Evolutionary conservation across 2,888 invertebrate species (phyloP).

Genomic region (Epicampocera succincta): DNA sequence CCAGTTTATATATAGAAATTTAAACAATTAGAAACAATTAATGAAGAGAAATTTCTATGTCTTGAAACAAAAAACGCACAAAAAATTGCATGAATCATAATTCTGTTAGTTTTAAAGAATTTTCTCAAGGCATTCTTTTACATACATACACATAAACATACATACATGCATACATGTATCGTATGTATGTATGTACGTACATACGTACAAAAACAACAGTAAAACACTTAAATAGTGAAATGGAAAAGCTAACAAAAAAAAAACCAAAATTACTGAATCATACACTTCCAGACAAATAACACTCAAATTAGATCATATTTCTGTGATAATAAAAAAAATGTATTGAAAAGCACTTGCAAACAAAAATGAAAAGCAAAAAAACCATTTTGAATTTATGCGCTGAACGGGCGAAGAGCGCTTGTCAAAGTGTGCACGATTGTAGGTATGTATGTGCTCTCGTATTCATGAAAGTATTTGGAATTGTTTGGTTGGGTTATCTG

Average conservation of each 20-base stretch:
- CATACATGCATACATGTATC: not conserved
- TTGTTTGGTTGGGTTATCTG: not conserved
- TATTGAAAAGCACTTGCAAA: conserved; percentile 8
- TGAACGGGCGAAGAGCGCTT: not conserved
- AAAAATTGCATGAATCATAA: too few relatives aligned
- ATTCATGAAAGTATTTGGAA: conserved; percentile 8
- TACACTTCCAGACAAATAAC: conserved; percentile 28
- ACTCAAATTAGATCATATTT: conserved; percentile 56
- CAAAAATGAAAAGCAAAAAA: not conserved
- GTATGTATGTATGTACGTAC: conserved; percentile 3
- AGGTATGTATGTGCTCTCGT: too few relatives aligned
- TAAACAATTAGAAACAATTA: too few relatives aligned
- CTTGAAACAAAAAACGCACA: too few relatives aligned
- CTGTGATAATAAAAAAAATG: conserved; percentile 43
- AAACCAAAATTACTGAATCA: conserved; percentile 33
- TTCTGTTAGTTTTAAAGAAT: too few relatives aligned
- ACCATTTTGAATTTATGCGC: not conserved
- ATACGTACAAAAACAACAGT: not conserved
- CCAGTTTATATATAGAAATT: too few relatives aligned
- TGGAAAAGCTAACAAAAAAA: not conserved
- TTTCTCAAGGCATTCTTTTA: too few relatives aligned
- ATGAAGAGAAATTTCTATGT: too few relatives aligned
- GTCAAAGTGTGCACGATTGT: not conserved
- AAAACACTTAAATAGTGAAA: not conserved
- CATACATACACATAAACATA: not conserved